Percentiles rank a stretch among this genome's conserved stretches.
phyloP scores from a whole-genome alignment of 2,797 vertebrate genomes.

The Tenualosa thibaudeaui region DNA sequence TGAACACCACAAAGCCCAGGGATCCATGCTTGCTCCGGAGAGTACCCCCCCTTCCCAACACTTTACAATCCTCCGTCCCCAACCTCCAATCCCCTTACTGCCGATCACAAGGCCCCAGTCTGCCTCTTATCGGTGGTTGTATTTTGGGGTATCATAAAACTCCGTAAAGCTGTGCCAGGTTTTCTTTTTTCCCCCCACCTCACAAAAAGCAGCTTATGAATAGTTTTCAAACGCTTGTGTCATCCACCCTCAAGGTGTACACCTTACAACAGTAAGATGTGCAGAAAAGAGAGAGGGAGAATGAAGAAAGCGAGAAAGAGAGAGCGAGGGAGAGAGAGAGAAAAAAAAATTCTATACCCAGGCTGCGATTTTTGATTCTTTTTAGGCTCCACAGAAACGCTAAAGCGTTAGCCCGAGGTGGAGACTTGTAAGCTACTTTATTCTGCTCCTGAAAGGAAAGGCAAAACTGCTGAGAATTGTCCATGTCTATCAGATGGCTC shows the following conservation, averaged over 20 bases:
- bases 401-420: slow-evolving; percentile 14
- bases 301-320: background rate
- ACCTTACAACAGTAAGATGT: slow-evolving; percentile 1
- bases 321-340: background rate
- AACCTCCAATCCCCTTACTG: background rate
- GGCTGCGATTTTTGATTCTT: slow-evolving; percentile 10
- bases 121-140: background rate
- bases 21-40: background rate
- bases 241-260: background rate
- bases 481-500: background rate
- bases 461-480: background rate
- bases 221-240: slow-evolving; percentile 26
- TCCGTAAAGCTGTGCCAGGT: background rate
- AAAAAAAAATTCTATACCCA: background rate
- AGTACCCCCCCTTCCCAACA: background rate
- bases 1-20: background rate
- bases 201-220: slow-evolving; percentile 18
- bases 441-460: background rate
- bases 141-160: slow-evolving; percentile 26
- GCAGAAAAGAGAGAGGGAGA: background rate
- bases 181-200: background rate
- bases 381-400: background rate
- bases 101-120: background rate
- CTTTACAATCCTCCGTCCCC: background rate
- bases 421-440: slow-evolving; percentile 18